Conservation (phyloP, 2,888 invertebrate species). For the Amphipoea lucens region DNA sequence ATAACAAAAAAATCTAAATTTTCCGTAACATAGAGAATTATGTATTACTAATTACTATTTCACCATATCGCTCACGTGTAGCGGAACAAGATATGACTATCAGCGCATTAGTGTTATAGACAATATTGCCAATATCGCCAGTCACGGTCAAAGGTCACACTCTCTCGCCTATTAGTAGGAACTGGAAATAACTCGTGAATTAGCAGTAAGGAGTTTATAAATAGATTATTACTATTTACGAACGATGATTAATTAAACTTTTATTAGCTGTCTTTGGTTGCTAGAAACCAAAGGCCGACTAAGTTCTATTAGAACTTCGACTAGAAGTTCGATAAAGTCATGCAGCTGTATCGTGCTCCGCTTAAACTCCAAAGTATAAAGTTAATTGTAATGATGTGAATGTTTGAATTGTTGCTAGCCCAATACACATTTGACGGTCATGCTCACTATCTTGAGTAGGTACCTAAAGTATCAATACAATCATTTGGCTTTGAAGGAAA, state of each 20-base stretch:
- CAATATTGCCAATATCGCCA: conserved; percentile 20
- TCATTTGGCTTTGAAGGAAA: conserved; percentile 14
- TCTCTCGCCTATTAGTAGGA: conserved; percentile 23
- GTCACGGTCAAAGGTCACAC: conserved; percentile 38
- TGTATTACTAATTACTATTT: conserved; percentile 28
- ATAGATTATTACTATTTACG: conserved; percentile 5
- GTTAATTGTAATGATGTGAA: conserved; percentile 6
- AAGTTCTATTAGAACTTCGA: no score
- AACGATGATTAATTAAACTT: not conserved
- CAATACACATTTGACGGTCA: not conserved
- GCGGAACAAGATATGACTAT: conserved; percentile 33
- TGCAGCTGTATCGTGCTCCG: not conserved
- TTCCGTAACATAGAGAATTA: not conserved
- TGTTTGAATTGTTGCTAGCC: conserved; percentile 12
- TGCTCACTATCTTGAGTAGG: conserved; percentile 10
- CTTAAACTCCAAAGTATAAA: not conserved
- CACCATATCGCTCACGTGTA: conserved; percentile 42
- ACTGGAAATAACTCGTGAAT: conserved; percentile 19
- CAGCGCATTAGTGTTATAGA: conserved; percentile 21
- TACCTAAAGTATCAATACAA: not conserved
- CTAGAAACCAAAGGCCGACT: not conserved
- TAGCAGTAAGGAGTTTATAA: not conserved
- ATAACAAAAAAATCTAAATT: not conserved
- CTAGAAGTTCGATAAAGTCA: not conserved
- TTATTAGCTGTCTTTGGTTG: not conserved